Evolutionary conservation across 2,888 invertebrate genomes (phyloP), one percentile per base, ranked within the genome.

Genomic region (Coleophora deauratella): DNA sequence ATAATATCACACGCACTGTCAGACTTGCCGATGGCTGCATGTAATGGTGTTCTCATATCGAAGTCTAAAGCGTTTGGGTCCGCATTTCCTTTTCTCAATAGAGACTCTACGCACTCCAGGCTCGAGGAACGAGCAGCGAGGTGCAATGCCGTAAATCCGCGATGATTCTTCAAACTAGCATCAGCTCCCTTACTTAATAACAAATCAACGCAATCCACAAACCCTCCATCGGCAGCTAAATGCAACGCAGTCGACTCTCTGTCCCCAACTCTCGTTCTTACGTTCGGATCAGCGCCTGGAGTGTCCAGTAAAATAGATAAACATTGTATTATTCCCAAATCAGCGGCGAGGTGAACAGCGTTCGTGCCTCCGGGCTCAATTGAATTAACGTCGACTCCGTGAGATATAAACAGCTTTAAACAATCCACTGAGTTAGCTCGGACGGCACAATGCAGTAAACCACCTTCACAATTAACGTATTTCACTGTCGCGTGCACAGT

Each of bases 151-250:
- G 95, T 94, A 62, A 95, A 95, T 9, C 93, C 93, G 40, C 95
- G 88, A 60, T 91, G 90, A 63, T 94, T 94, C 57, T 89, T 90
- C 33, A 90, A 78, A 51, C 91, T 90, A 0, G 92, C 91, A 59
- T 93, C 91, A 0, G 95, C 95, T 0, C 91, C 91, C 55, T 91
- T 91, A 8, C 90, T 87, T 32, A 96, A 62, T 33, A 95, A 69
- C 35, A 93, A 71, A 57, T 92, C 91, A 0, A 96, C 90, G 57
- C 94, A 95, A 40, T 96, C 94, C 9, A 89, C 89, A 62, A 93
- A 93, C 1, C 96, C 95, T 42, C 94, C 93, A 63, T 96, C 96
- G 1, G 96, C 95, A 0, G 96, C 95, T 49, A 96, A 79, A 80
- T 97, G 97, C 41, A 95, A 63, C 1, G 94, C 91, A 0, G 93